phyloP scores from a whole-genome alignment of 2,797 vertebrate genomes.

The Premnoplex brunnescens region DNA sequence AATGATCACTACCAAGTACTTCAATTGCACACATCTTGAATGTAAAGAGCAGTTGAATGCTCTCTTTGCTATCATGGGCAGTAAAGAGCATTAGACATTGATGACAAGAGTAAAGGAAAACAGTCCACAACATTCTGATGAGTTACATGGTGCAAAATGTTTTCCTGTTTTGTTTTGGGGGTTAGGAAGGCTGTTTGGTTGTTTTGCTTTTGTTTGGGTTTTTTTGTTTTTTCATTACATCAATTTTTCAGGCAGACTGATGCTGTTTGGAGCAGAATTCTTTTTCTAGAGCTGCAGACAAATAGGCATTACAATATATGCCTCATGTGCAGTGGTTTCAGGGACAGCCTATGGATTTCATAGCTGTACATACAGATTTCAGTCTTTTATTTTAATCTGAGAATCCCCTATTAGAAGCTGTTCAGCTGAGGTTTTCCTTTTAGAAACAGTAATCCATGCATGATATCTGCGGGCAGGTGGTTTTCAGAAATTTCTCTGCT shows the following conservation, averaged over 20 bases:
- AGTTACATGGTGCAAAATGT: background rate
- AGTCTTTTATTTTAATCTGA: background rate
- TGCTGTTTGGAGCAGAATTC: background rate
- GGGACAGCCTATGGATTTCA: background rate
- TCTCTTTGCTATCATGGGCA: background rate
- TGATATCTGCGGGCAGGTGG: background rate
- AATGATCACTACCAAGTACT: background rate
- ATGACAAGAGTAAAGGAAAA: background rate
- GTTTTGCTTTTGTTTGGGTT: fast-evolving
- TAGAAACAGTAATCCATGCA: background rate
- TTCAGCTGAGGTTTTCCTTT: background rate
- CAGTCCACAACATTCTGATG: background rate
- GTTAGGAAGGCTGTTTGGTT: fast-evolving
- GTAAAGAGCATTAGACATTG: background rate
- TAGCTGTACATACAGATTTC: background rate
- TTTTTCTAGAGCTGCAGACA: background rate
- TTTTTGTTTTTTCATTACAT: background rate
- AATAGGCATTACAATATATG: background rate
- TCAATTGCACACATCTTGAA: background rate
- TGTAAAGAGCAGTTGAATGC: background rate
- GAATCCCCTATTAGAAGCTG: background rate
- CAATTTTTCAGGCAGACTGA: background rate
- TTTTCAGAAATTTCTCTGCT: background rate
- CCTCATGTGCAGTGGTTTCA: background rate
- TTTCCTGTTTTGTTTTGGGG: background rate